Evolutionary conservation across 2,888 invertebrate species (phyloP).

Genomic region (Emmelina monodactyla): DNA sequence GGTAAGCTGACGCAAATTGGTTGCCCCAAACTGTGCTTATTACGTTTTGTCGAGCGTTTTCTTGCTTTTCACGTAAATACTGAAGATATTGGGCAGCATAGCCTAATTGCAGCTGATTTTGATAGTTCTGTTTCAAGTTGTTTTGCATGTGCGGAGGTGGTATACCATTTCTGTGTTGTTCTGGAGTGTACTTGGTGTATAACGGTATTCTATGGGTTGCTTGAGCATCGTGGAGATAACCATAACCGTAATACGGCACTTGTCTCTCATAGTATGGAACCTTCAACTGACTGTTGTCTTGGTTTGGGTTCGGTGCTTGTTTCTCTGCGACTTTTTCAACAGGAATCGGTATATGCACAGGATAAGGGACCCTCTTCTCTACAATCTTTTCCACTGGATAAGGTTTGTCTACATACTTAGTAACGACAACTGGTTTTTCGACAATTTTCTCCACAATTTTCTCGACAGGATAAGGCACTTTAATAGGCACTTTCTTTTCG

Average conservation of each 20-base stretch:
- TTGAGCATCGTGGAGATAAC: constrained; percentile 12
- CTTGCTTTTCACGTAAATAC: constrained; percentile 16
- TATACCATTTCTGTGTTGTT: constrained; percentile 17
- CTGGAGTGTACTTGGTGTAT: constrained; percentile 20
- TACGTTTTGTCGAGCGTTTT: constrained; percentile 12
- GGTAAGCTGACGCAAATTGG: constrained; percentile 43
- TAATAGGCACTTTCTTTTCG: constrained; percentile 48
- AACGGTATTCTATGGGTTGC: constrained; percentile 19
- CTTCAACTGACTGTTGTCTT: no score
- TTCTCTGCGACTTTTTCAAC: constrained; percentile 52
- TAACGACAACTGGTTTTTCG: constrained; percentile 64
- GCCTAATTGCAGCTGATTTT: constrained; percentile 6
- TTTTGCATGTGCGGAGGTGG: constrained; percentile 12
- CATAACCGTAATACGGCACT: constrained; percentile 16
- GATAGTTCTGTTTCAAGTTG: constrained; percentile 9
- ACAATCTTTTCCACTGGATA: constrained; percentile 57
- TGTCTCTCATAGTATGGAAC: constrained; percentile 21
- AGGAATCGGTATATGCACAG: constrained; percentile 60
- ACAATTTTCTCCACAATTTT: constrained; percentile 60
- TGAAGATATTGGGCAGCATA: constrained; percentile 9
- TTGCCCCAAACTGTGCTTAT: constrained; percentile 41
- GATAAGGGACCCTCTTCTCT: constrained; percentile 62
- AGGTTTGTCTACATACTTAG: constrained; percentile 49
- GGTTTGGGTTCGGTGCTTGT: constrained; percentile 29
- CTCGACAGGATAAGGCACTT: constrained; percentile 56